Evolutionary conservation across 2,888 invertebrate genomes (phyloP), one percentile per base, ranked within the genome.

Genomic region (Choristoneura rosaceana): DNA sequence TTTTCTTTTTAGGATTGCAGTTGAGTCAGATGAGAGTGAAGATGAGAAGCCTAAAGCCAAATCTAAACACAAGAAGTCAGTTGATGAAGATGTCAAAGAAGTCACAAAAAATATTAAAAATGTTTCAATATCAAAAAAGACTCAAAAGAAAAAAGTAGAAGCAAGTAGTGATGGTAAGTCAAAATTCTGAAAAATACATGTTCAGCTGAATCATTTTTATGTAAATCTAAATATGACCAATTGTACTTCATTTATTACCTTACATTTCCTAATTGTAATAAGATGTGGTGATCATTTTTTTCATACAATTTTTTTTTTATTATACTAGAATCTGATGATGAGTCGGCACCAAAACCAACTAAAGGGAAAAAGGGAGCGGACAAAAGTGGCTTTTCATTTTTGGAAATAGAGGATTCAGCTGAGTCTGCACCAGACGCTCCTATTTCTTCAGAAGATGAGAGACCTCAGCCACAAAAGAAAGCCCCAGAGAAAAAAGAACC

Each of bases 381-480:
- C 80, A 95, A 94, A 81, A 95, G 95, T 82, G 95, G 95, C 25
- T 97, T 97, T 87, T 95, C 96, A 73, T 88, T 97, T 25, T 87
- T 97, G 76, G 95, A 96, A 88, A 94, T 96, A 76, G 96, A 96
- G 78, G 96, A 96, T 83, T 95, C 94, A 76, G 95, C 94, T 73
- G 94, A 94, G 15, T 93, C 91, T 52, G 85, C 87, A 55, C 87
- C 87, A 64, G 92, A 92, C 77, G 90, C 89, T 10, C 89, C 89
- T 68, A 88, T 89, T 45, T 93, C 94, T 64, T 94, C 94, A 77
- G 90, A 92, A 71, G 94, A 94, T 79, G 95, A 93, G 71, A 88
- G 87, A 80, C 84, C 87, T 79, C 86, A 78, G 83, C 76, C 82
- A 61, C 87, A 87, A 77, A 90, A 92, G 76, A 94, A 90, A 79